A percentile compares a stretch with the other conserved stretches of the same genome.
Evolutionary conservation across 2,797 vertebrate genomes (phyloP).

Genomic region (Melanotaenia boesemani): DNA sequence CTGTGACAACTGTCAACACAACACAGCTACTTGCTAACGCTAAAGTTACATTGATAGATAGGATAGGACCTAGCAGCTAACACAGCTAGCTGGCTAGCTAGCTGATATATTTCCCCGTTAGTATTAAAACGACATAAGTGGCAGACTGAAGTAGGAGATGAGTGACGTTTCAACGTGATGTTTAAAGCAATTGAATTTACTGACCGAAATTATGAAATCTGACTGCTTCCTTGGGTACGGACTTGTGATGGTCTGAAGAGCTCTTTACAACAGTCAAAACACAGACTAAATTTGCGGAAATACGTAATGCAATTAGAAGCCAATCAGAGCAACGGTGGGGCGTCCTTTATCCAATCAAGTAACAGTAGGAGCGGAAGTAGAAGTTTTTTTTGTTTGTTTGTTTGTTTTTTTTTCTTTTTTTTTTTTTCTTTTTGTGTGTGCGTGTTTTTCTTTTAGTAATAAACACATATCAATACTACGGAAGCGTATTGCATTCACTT

Average conservation of each 20-base stretch:
- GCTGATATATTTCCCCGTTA: conserved; percentile 29
- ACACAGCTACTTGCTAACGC: conserved; percentile 10
- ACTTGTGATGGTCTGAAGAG: conserved; percentile 32
- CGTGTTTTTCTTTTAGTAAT: too few species aligned
- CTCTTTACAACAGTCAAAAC: conserved; percentile 62
- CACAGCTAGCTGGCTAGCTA: conserved; percentile 61
- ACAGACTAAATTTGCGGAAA: conserved; percentile 66
- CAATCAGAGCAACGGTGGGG: conserved; percentile 60
- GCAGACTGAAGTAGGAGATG: neutral
- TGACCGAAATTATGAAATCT: conserved; percentile 42
- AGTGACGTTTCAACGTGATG: neutral
- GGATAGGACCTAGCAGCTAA: conserved; percentile 46
- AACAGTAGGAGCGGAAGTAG: conserved; percentile 44
- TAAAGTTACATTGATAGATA: conserved; percentile 25
- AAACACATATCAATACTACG: too few species aligned
- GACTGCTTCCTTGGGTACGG: neutral
- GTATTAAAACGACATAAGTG: neutral
- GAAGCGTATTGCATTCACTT: too few species aligned
- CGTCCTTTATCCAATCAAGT: conserved; percentile 46
- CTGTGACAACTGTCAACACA: conserved; percentile 31
- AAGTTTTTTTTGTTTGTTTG: too few species aligned
- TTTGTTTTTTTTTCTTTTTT: too few species aligned
- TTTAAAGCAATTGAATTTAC: conserved; percentile 24
- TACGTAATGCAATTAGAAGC: conserved; percentile 29
- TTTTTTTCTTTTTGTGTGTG: too few species aligned